These are phyloP conservation scores for Epinephelus moara DNA, from an alignment of 2,113 vertebrate species.

Conservation along the genomic window DNA sequence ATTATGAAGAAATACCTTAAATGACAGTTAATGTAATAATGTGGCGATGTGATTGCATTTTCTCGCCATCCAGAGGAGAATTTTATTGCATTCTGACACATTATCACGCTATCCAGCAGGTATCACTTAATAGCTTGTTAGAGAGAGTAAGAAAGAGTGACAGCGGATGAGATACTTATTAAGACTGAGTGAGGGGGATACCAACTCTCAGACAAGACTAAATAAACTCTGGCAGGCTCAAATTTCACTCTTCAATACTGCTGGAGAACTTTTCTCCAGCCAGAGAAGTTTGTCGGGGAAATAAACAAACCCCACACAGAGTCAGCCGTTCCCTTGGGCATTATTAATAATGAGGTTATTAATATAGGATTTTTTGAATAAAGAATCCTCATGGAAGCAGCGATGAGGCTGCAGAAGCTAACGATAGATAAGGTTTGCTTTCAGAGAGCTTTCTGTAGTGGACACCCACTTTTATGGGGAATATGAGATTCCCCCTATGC, in stretches of 20 bases:
- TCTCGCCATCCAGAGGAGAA: constrained; percentile 21
- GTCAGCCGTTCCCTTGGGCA: constrained; percentile 12
- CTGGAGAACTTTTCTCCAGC: constrained; percentile 29
- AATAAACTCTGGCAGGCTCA: constrained; percentile 44
- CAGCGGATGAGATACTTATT: constrained; percentile 54
- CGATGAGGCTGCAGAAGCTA: constrained; percentile 33
- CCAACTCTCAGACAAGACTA: constrained; percentile 23
- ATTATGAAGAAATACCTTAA: constrained; percentile 29
- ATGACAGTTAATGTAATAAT: constrained; percentile 61
- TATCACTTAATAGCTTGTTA: constrained; percentile 66
- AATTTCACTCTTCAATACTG: constrained; percentile 12
- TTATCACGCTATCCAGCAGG: constrained; percentile 56
- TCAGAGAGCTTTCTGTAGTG: constrained; percentile 41
- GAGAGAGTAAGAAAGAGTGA: constrained; percentile 25
- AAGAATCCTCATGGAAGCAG: constrained; percentile 27
- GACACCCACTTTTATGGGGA: constrained; percentile 37
- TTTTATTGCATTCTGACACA: constrained; percentile 56
- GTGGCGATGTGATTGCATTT: constrained; percentile 64
- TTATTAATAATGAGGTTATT: constrained; percentile 56
- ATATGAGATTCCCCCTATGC: constrained; percentile 21
- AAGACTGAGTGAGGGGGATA: constrained; percentile 43
- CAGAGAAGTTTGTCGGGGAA: constrained; percentile 34
- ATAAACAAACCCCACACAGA: constrained; percentile 35
- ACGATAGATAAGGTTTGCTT: constrained; percentile 28
- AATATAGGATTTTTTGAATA: constrained; percentile 39